phyloP scores from a whole-genome alignment of 2,888 invertebrate species.

The Ceriagrion tenellum region DNA sequence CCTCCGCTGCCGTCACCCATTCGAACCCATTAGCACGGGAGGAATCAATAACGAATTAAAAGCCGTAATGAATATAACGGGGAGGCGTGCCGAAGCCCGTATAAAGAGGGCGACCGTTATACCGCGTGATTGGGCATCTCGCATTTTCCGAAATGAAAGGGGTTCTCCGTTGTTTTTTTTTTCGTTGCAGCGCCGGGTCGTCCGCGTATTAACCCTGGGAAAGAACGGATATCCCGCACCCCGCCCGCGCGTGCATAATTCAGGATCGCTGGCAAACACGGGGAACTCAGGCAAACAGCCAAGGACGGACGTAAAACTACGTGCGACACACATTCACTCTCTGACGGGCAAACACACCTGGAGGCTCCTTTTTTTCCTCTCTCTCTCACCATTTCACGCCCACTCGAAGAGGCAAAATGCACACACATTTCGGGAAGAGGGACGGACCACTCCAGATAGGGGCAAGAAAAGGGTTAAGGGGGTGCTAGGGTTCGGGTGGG shows the following conservation, averaged over 20 bases:
- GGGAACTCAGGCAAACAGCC: slow-evolving; percentile 60
- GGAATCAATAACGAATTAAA: neutral
- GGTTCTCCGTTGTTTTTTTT: neutral
- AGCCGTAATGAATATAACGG: neutral
- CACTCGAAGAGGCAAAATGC: slow-evolving; percentile 39
- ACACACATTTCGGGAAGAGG: slow-evolving; percentile 41
- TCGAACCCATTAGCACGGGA: neutral
- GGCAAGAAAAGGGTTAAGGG: slow-evolving; percentile 22
- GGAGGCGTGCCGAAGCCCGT: neutral
- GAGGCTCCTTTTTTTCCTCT: slow-evolving; percentile 57
- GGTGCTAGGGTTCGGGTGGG: neutral
- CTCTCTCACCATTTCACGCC: slow-evolving; percentile 28
- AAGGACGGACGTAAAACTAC: slow-evolving; percentile 12
- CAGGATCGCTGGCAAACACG: slow-evolving; percentile 57
- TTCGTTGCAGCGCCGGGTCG: neutral
- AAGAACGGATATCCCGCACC: slow-evolving; percentile 49
- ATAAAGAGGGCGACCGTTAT: neutral
- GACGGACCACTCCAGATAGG: slow-evolving; percentile 5
- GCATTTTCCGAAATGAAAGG: neutral
- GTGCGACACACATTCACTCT: slow-evolving; percentile 64
- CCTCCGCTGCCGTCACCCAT: neutral
- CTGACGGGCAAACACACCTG: slow-evolving; percentile 66
- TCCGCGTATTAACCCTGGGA: slow-evolving; percentile 50
- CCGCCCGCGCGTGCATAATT: slow-evolving; percentile 47
- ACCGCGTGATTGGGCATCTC: slow-evolving; percentile 53